These are phyloP conservation scores for Perca schrenkii DNA, from an alignment of 2,113 vertebrate genomes.

Conservation along the genomic window DNA sequence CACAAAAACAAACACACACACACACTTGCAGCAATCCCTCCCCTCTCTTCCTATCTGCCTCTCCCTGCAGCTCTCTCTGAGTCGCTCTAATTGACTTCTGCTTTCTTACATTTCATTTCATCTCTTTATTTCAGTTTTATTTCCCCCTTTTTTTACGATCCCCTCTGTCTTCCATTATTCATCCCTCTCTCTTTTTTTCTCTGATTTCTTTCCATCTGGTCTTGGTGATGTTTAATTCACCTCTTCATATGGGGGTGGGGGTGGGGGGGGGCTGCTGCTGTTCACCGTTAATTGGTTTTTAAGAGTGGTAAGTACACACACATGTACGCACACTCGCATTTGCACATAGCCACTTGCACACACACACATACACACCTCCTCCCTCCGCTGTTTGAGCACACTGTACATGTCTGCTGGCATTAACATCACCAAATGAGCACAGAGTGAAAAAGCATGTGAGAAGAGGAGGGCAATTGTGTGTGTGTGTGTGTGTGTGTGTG, in stretches of 20 bases:
- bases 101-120: constrained; percentile 81
- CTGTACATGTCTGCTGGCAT: constrained; percentile 76
- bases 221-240: constrained; percentile 81
- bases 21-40: constrained; percentile 35
- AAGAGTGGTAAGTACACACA: constrained; percentile 73
- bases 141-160: constrained; percentile 73
- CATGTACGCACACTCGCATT: constrained; percentile 23
- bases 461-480: constrained; percentile 41
- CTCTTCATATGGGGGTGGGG: constrained; percentile 68
- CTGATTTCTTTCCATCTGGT: constrained; percentile 81
- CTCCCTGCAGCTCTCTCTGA: constrained; percentile 54
- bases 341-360: constrained; percentile 12
- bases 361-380: neutral
- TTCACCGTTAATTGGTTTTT: constrained; percentile 79
- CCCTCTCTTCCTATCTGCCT: constrained; percentile 55
- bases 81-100: constrained; percentile 78
- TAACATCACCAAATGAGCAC: constrained; percentile 80
- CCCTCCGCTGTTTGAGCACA: constrained; percentile 67
- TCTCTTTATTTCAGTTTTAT: constrained; percentile 80
- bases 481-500: constrained; percentile 29
- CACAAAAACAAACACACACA: constrained; percentile 36
- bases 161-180: constrained; percentile 80
- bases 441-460: constrained; percentile 69
- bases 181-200: constrained; percentile 70
- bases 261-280: constrained; percentile 53